Conservation (phyloP, 2,888 invertebrate species). For the Limnephilus rhombicus region DNA sequence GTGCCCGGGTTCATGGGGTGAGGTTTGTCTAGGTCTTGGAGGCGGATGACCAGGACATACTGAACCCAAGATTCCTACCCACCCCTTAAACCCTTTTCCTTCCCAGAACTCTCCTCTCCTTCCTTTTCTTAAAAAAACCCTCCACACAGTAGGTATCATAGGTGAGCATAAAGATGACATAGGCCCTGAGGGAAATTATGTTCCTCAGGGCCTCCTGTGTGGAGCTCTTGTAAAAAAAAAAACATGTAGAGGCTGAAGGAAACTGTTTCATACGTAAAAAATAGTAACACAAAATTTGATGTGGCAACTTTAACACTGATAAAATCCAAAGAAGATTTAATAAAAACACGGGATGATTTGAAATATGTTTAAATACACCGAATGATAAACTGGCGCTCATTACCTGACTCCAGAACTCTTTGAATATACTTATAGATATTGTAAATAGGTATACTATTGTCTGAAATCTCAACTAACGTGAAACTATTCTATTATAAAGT, state of each 20-base stretch:
- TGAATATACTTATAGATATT: neutral
- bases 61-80: too few species aligned
- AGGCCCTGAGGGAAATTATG: too few species aligned
- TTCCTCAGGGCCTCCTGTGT: too few species aligned
- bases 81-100: too few species aligned
- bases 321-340: neutral
- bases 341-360: neutral
- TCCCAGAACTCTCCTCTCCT: too few species aligned
- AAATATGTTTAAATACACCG: neutral
- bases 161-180: too few species aligned
- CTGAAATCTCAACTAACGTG: slow-evolving; percentile 13
- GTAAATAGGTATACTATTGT: neutral
- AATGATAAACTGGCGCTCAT: neutral
- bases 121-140: too few species aligned
- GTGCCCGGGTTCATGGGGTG: too few species aligned
- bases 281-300: neutral
- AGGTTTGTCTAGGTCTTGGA: too few species aligned
- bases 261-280: neutral
- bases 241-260: neutral
- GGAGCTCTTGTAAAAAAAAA: too few species aligned
- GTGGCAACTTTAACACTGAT: neutral
- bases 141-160: too few species aligned
- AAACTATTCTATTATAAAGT: neutral
- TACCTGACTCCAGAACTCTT: neutral
- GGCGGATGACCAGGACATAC: too few species aligned